Percentiles rank a stretch among this genome's conserved stretches.
phyloP scores from a whole-genome alignment of 2,113 vertebrate species.

The Mesembrinibis cayennensis region DNA sequence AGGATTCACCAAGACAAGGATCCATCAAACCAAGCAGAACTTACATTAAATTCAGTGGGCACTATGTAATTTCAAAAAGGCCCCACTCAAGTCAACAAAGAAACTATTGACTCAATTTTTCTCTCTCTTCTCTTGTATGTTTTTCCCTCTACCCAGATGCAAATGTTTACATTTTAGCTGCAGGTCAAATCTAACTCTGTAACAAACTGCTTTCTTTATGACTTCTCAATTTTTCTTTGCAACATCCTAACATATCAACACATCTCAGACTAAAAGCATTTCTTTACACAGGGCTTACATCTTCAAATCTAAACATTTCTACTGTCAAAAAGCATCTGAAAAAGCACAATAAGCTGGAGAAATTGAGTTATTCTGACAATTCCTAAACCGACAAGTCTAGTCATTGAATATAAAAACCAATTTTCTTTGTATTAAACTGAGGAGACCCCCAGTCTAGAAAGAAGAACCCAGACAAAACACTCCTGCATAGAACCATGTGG shows the following conservation, averaged over 20 bases:
- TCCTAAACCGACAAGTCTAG: neutral
- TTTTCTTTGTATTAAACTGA: neutral
- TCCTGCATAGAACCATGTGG: neutral
- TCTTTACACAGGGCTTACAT: neutral
- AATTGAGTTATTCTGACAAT: neutral
- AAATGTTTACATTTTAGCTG: neutral
- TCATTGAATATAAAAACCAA: neutral
- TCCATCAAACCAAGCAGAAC: neutral
- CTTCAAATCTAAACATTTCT: neutral
- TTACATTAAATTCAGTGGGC: neutral
- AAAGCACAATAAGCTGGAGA: neutral
- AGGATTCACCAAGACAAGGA: neutral
- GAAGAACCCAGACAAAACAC: neutral
- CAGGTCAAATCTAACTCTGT: neutral
- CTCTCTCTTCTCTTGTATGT: neutral
- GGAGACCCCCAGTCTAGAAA: neutral
- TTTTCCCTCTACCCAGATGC: neutral
- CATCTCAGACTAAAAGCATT: neutral
- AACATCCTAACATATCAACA: neutral
- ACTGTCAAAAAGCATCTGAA: neutral
- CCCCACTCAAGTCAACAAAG: fast-evolving
- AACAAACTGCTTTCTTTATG: neutral
- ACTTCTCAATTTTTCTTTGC: neutral
- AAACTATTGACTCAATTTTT: neutral
- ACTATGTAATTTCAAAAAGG: neutral